Base-by-base conservation (phyloP, 2,888 invertebrate species). In the Drosophila nr. perissopoda region DNA sequence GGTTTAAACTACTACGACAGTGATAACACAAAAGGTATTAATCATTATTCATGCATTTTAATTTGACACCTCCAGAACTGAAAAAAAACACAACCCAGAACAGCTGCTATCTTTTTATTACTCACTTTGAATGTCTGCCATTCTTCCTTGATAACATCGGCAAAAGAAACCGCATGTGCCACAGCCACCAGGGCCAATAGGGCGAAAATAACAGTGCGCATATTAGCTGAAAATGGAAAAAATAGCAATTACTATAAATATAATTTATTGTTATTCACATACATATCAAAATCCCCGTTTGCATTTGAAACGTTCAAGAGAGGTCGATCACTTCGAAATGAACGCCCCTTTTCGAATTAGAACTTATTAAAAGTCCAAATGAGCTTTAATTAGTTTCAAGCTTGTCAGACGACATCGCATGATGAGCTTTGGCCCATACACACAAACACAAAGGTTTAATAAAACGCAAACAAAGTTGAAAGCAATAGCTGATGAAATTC, bases 121-220 rank as follows among this genome's bases (percentile, higher is more conserved):
- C 90, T 92, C 94, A 97, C 97, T 95, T 96, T 97, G 91, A 95
- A 97, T 0, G 95, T 94, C n/a, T 93, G 93, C 96, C 96, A 97
- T 93, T 97, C 97, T 91, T 96, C 96, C 77, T 94, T 94, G 58
- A 97, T 94, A 73, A 97, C 94, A 87, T 97, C 96, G 79, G 95
- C 94, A 89, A 96, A 95, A 67, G 96, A 95, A 56, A 97, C 94
- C 6, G 96, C 96, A 60, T 95, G 94, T 38, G 94, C 94, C 4
- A 94, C 94, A 74, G 95, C 95, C 81, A 95, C 83, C 68, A 92
- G 78, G 76, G 87, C 88, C 68, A 92, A 71, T 34, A 91, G 76
- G 29, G 84, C 76, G 31, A 81, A 27, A 56, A 91, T 71, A 67
- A 80, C 7, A 13, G 27, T 75, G 80, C 89, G 91, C 92, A 92